Evolutionary conservation across 2,797 vertebrate species (phyloP), one percentile per base, ranked within the genome.

Genomic region (Apogon talboti): DNA sequence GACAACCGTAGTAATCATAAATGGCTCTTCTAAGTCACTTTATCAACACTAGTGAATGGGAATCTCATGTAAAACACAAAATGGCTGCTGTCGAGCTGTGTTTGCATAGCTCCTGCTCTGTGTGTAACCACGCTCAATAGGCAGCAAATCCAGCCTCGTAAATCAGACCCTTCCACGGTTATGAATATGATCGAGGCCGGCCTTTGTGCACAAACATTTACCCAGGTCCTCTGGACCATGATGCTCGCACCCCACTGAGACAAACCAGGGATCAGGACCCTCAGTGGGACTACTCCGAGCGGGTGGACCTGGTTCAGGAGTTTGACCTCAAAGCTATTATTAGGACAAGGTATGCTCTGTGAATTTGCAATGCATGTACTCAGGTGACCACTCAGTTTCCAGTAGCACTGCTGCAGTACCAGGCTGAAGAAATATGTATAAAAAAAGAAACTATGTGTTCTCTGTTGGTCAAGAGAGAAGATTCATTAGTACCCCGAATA

Each of bases 191-290:
- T 79, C 80, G 14, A 41, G 62, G 53, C 50, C 65, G 62, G 84
- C 89, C 84, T 86, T 78, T 79, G 79, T 57, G 68, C 77, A 78
- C 89, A 91, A 92, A 91, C 88, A 83, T 93, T 93, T 92, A 91
- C 82, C 83, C 83, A 50, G 74, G 85, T 85, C 84, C 79, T 24
- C 73, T 68, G 77, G 79, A 82, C 75, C 62, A 49, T 78, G 60
- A 71, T 73, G 76, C 73, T 76, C 62, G 80, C 57, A 44, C 84
- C 85, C 76, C 77, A 58, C 48, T 71, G 83, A 90, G 78, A 76
- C 70, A 57, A 68, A 70, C 44, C 10, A 1, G 55, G 51, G 88
- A 83, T 88, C 78, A 54, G 45, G 67, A 69, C 83, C 81, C 84
- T 56, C 73, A 30, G 68, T 59, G 77, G 80, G 87, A 55, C 24